Base-by-base conservation (phyloP, 2,888 invertebrate genomes). In the Cheilosia urbana region DNA sequence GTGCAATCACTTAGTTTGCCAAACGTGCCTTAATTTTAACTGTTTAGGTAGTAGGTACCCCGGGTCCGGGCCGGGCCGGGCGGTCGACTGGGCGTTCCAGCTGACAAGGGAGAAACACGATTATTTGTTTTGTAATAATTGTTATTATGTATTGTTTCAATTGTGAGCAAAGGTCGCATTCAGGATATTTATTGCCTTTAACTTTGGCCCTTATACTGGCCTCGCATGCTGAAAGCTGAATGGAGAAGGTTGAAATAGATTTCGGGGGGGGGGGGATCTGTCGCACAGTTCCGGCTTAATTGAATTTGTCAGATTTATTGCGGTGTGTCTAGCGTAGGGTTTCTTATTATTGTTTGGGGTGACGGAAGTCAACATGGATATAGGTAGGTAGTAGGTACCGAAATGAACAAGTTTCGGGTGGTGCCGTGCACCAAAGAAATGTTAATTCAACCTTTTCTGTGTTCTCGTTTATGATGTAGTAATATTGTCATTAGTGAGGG, bases 231-330 rank as follows among this genome's bases (percentile, higher is more conserved):
- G 27, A 27, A 27, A 27, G 37, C 30, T 62, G 60, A 37, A 49
- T 60, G 21, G n/a, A 37, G 51, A 42, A 40, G 62, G 60, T 60
- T 62, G 42, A 42, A 68, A 68, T 76, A 51, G 76, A 76, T 76
- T 66, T 76, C 68, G n/a, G 27, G 45, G 21, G 55, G 60, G n/a
- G n/a, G n/a, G 21, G 55, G 60, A 63, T 30, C 24, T 21, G 5
- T 37, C 53, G 53, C 63, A 73, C 53, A 73, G 53, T 63, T 34
- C 40, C 5, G 47, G 17, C 57, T 65, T 76, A 76, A 76, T 76
- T 76, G 66, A 76, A 76, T 76, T 76, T 60, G 51, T 68, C 66
- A 76, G 53, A 76, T 76, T 76, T 76, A 76, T 76, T 76, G 66
- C 60, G 19, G 51, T 60, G 9, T 62, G 42, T 53, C n/a, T 55